phyloP scores from a whole-genome alignment of 2,113 vertebrate genomes.

The Gobiocypris rarus region DNA sequence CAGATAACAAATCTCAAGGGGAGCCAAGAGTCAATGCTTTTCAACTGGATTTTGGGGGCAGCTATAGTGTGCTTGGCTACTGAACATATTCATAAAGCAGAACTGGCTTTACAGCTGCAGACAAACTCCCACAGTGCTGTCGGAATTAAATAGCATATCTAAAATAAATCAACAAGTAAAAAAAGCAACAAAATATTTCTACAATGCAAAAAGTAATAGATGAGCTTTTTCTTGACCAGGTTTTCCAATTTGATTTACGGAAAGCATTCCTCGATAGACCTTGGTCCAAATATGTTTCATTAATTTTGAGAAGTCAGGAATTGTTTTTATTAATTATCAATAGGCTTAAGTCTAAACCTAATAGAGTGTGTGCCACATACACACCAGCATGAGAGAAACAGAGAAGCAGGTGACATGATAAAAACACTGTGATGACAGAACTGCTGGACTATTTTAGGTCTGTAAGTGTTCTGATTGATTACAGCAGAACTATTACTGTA shows the following conservation, averaged over 20 bases:
- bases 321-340: not conserved
- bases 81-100: constrained; percentile 1
- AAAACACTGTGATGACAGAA: not conserved
- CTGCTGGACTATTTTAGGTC: constrained; percentile 1
- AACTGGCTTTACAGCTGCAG: no score
- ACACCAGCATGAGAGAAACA: not conserved
- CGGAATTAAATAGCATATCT: constrained; percentile 12
- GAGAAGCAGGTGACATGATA: constrained; percentile 5
- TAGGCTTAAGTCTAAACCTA: not conserved
- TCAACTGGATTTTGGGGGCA: constrained; percentile 23
- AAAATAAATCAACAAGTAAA: not conserved
- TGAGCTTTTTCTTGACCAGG: not conserved
- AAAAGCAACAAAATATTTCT: not conserved
- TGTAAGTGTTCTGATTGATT: not conserved
- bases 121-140: constrained; percentile 24
- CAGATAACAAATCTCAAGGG: constrained; percentile 56
- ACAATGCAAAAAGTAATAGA: not conserved
- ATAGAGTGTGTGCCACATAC: not conserved
- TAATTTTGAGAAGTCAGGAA: not conserved
- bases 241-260: not conserved
- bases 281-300: not conserved
- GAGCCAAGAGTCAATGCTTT: constrained; percentile 44
- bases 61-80: constrained; percentile 3
- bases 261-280: not conserved
- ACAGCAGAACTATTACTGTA: not conserved